phyloP scores from a whole-genome alignment of 2,113 vertebrate genomes.

The Perognathus longimembris region DNA sequence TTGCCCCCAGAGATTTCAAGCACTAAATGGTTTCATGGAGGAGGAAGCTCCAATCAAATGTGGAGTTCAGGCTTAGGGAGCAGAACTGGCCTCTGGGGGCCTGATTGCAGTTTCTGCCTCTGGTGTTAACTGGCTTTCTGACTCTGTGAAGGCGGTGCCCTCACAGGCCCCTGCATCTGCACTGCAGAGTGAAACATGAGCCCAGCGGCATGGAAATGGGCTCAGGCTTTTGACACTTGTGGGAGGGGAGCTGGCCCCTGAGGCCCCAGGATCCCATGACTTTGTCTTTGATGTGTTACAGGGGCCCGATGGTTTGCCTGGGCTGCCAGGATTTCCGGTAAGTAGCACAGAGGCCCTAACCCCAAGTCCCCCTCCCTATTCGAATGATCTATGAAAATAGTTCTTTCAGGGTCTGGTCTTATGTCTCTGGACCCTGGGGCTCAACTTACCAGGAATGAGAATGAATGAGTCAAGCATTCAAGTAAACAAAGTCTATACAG shows the following conservation, averaged over 20 bases:
- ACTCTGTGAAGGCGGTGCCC: neutral
- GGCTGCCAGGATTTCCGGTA: conserved; percentile 94
- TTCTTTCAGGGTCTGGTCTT: neutral
- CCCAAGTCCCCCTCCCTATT: neutral
- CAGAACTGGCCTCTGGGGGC: accelerated
- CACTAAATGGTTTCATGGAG: neutral
- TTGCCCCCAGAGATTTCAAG: neutral
- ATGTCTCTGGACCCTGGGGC: neutral
- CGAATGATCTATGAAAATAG: neutral
- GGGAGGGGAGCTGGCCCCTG: neutral
- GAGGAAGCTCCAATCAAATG: neutral
- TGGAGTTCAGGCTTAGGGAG: neutral
- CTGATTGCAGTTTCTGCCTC: neutral
- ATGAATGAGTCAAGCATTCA: neutral
- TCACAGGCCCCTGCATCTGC: no score
- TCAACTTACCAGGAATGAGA: neutral
- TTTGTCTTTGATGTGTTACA: conserved; percentile 81
- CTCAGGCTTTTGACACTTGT: neutral
- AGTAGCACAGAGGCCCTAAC: conserved; percentile 74
- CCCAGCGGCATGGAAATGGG: neutral
- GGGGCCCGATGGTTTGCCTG: conserved; percentile 92
- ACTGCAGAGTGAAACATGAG: neutral
- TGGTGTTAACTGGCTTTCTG: neutral
- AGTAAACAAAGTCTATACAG: neutral
- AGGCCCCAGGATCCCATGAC: accelerated